Percentiles rank a stretch among this genome's conserved stretches.
Conservation (phyloP, 2,113 vertebrate species). For the Ailuropoda melanoleuca region DNA sequence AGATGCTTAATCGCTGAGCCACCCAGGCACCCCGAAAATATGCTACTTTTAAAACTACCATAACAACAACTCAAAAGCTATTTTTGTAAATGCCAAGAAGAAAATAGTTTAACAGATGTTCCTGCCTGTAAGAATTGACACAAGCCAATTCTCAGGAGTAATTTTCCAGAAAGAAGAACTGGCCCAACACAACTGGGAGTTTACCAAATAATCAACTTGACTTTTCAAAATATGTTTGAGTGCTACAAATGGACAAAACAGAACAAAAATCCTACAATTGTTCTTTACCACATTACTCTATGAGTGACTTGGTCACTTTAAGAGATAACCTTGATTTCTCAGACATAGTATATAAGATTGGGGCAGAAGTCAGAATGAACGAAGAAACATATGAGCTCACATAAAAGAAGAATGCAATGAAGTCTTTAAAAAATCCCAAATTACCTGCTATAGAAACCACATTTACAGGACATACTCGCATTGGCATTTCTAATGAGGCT, state of each 20-base stretch:
- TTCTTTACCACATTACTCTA: neutral
- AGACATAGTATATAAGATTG: neutral
- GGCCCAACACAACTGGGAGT: neutral
- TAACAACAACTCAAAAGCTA: slow-evolving; percentile 39
- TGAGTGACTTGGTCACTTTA: neutral
- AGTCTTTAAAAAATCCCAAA: neutral
- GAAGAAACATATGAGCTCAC: neutral
- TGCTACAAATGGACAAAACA: neutral
- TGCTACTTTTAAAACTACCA: slow-evolving; percentile 21
- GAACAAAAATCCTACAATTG: neutral
- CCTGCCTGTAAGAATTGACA: slow-evolving; percentile 25
- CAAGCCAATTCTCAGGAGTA: neutral
- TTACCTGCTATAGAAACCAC: neutral
- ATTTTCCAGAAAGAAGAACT: slow-evolving; percentile 9
- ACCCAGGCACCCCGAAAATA: neutral
- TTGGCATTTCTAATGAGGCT: neutral
- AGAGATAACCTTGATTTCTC: neutral
- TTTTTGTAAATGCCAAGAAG: slow-evolving; percentile 62
- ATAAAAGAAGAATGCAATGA: neutral
- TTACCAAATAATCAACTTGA: slow-evolving; percentile 37
- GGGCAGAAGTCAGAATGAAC: neutral
- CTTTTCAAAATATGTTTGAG: slow-evolving; percentile 17
- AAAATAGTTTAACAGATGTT: slow-evolving; percentile 50
- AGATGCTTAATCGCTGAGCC: no score
- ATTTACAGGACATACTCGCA: neutral